Conservation (phyloP, 2,797 vertebrate genomes). For the Cichlasoma orientale region DNA sequence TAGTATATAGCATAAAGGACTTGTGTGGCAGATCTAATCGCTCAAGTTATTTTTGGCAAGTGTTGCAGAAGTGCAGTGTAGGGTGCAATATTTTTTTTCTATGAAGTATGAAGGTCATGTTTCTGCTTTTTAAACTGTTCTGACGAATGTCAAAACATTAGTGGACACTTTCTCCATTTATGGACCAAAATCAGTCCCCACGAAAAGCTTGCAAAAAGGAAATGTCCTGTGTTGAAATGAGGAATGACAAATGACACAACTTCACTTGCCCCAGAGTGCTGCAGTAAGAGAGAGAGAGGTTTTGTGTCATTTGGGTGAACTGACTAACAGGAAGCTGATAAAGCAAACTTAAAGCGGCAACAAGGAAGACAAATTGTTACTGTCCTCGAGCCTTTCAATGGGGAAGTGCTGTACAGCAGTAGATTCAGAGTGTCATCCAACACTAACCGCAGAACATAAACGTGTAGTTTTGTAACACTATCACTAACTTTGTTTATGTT, state of each 20-base stretch:
- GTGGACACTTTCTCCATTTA: background rate
- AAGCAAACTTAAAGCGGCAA: constrained; percentile 3
- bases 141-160: background rate
- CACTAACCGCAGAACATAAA: no score
- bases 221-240: background rate
- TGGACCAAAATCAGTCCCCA: background rate
- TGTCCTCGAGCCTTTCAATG: background rate
- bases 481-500: no score
- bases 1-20: background rate
- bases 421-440: background rate
- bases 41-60: background rate
- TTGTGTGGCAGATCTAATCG: background rate
- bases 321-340: constrained; percentile 32
- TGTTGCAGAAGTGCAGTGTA: background rate
- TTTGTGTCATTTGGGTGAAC: background rate
- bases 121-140: background rate
- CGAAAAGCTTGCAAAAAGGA: background rate
- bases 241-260: background rate
- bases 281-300: background rate
- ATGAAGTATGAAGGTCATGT: background rate
- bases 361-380: constrained; percentile 30
- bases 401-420: constrained; percentile 22
- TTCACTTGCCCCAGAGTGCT: background rate
- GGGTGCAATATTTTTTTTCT: background rate
- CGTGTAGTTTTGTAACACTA: no score